Percentiles rank a stretch among this genome's conserved stretches.
These are phyloP conservation scores for Thamnophis sirtalis DNA, from an alignment of 2,113 vertebrate species.

Conservation along the genomic window DNA sequence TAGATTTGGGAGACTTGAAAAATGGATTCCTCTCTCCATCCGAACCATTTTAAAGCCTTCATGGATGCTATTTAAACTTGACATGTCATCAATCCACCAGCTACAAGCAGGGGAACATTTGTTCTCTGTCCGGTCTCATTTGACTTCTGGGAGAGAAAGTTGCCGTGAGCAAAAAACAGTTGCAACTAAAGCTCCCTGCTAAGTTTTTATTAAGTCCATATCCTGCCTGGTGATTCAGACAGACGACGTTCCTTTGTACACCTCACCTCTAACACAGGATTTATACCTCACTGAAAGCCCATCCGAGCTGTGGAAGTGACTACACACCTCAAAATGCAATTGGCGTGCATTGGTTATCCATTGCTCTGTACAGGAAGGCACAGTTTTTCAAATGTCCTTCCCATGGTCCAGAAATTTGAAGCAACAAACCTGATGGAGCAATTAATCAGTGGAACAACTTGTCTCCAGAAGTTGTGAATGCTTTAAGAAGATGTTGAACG, in stretches of 20 bases:
- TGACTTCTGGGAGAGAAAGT: constrained; percentile 35
- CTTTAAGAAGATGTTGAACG: too few species aligned
- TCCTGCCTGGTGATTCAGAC: neutral
- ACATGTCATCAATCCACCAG: constrained; percentile 65
- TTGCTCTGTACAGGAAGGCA: neutral
- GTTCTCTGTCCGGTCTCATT: constrained; percentile 54
- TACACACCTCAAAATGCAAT: neutral
- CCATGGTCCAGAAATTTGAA: neutral
- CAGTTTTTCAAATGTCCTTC: neutral
- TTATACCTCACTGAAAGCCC: too few species aligned
- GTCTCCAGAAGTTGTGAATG: too few species aligned
- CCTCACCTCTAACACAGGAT: neutral
- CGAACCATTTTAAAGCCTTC: constrained; percentile 52
- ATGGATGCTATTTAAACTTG: constrained; percentile 68
- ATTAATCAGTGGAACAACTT: too few species aligned
- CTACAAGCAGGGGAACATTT: constrained; percentile 39
- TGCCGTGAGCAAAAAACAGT: neutral
- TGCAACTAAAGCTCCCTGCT: neutral
- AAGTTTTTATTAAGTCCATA: neutral
- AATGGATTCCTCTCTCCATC: constrained; percentile 41
- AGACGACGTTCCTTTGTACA: neutral
- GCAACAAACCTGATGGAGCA: neutral
- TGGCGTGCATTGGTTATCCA: neutral
- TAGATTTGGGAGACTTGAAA: constrained; percentile 42
- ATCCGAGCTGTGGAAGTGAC: neutral